Conservation (phyloP, 2,888 invertebrate species). For the Agonopterix subpropinquella region DNA sequence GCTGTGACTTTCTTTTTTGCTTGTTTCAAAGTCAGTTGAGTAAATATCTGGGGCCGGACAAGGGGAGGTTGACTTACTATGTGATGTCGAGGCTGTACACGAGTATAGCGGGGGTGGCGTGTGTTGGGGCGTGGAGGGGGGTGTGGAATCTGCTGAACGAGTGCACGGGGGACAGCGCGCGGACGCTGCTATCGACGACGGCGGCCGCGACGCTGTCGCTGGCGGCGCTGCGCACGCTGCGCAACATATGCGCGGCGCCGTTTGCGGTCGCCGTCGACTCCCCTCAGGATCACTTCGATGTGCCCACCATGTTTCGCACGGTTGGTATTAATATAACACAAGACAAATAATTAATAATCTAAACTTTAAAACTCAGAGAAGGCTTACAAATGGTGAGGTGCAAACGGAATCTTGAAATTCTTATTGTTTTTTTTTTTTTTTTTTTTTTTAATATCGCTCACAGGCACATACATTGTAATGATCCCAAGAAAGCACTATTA, state of each 20-base stretch:
- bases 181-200: slow-evolving; percentile 78
- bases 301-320: slow-evolving; percentile 90
- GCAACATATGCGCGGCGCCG: slow-evolving; percentile 90
- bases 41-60: slow-evolving; percentile 77
- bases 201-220: slow-evolving; percentile 80
- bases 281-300: slow-evolving; percentile 86
- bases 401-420: too few species aligned
- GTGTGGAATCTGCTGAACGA: slow-evolving; percentile 86
- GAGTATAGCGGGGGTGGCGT: slow-evolving; percentile 83
- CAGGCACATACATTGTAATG: too few species aligned
- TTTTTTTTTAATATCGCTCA: too few species aligned
- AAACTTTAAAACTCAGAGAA: too few species aligned
- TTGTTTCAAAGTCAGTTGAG: slow-evolving; percentile 79
- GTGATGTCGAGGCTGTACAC: slow-evolving; percentile 84
- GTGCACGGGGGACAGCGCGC: slow-evolving; percentile 77
- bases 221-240: slow-evolving; percentile 80
- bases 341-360: too few species aligned
- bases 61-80: slow-evolving; percentile 81
- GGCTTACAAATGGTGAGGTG: too few species aligned
- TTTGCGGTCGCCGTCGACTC: slow-evolving; percentile 85
- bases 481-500: too few species aligned
- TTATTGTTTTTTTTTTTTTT: too few species aligned
- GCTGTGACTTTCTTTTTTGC: slow-evolving; percentile 82
- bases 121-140: slow-evolving; percentile 93
- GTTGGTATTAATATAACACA: slow-evolving; percentile 70